phyloP scores from a whole-genome alignment of 2,888 invertebrate genomes.

The Onchidella celtica region DNA sequence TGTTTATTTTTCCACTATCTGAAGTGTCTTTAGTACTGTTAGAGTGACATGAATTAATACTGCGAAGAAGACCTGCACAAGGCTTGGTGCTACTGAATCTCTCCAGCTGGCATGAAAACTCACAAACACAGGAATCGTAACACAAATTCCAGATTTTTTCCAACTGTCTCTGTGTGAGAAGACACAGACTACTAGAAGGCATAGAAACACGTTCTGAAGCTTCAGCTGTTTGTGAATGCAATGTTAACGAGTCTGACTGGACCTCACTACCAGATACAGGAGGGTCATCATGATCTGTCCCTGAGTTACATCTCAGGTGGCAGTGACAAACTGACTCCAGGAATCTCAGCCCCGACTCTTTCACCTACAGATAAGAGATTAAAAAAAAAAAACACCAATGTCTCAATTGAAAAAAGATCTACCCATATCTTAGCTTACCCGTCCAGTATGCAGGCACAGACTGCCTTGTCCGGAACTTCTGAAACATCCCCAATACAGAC shows the following conservation, averaged over 20 bases:
- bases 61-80: neutral
- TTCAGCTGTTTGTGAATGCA: neutral
- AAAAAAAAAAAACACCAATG: neutral
- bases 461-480: too few relatives aligned
- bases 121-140: neutral
- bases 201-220: neutral
- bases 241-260: neutral
- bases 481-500: too few relatives aligned
- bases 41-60: neutral
- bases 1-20: neutral
- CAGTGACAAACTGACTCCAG: constrained; percentile 20
- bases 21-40: neutral
- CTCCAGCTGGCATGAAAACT: constrained; percentile 3
- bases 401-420: neutral
- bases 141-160: constrained; percentile 24
- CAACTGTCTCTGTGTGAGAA: neutral
- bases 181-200: neutral
- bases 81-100: neutral
- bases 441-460: too few relatives aligned
- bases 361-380: neutral
- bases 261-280: neutral
- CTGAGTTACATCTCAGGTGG: neutral
- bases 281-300: neutral
- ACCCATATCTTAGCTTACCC: neutral
- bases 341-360: neutral